Evolutionary conservation across 2,797 vertebrate genomes (phyloP).

Genomic region (Neosilurus mollespiculum): DNA sequence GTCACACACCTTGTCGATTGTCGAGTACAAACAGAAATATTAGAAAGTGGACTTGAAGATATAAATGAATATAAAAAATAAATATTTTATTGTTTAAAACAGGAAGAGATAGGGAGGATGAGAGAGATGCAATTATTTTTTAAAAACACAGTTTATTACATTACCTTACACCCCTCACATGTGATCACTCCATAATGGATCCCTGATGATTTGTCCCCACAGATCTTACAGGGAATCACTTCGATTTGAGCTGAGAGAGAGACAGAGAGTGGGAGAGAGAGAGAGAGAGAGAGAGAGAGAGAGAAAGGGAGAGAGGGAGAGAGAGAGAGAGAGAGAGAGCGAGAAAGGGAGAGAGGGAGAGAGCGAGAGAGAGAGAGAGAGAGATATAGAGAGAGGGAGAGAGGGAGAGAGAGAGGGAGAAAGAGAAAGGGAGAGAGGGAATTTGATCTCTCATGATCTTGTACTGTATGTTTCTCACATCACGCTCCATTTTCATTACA

Average conservation of each 20-base stretch:
- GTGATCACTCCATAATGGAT: conserved; percentile 95
- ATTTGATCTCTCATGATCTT: neutral
- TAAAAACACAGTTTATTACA: neutral
- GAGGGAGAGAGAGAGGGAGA: neutral
- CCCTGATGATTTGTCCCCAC: conserved; percentile 91
- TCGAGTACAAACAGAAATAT: no score
- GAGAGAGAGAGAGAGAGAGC: neutral
- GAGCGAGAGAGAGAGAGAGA: no score
- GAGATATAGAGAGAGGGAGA: no score
- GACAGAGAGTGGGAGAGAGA: neutral
- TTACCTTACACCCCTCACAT: conserved; percentile 94
- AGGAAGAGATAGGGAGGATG: no score
- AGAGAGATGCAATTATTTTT: neutral
- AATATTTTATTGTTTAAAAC: no score
- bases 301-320: neutral
- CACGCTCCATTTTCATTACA: neutral
- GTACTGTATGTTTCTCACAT: neutral
- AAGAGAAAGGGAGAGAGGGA: neutral
- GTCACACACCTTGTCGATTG: no score
- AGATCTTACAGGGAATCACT: conserved; percentile 93
- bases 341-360: no score
- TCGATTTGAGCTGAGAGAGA: conserved; percentile 85
- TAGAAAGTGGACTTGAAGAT: no score
- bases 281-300: neutral
- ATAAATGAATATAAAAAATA: no score